Evolutionary conservation across 92 coral and sea anemone species (phyloP).

Genomic region (Paramuricea clavata): DNA sequence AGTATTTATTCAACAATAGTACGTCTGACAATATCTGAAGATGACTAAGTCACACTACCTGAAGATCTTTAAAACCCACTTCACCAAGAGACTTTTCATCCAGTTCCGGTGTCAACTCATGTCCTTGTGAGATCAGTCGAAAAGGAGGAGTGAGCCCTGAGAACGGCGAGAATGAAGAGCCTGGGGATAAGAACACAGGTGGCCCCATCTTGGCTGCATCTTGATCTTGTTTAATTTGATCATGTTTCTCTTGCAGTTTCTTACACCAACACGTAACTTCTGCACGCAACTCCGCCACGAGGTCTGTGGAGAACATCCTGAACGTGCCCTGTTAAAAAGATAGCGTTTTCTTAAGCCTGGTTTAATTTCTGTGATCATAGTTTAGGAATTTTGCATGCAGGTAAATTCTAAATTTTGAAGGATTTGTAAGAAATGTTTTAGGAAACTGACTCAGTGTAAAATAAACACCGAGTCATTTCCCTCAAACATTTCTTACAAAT

Average conservation of each 20-base stretch:
- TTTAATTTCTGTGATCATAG: too few relatives aligned
- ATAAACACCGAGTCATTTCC: too few relatives aligned
- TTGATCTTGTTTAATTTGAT: constrained; percentile 66
- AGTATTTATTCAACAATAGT: too few relatives aligned
- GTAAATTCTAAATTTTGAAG: too few relatives aligned
- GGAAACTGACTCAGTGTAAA: too few relatives aligned
- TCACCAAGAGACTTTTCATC: constrained; percentile 97
- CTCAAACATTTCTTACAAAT: too few relatives aligned
- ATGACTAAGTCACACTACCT: constrained; percentile 60
- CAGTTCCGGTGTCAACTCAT: constrained; percentile 94
- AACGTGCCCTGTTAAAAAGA: constrained; percentile 82
- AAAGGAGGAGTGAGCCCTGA: constrained; percentile 95
- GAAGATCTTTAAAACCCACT: constrained; percentile 97
- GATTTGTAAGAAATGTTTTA: too few relatives aligned
- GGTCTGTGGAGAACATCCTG: constrained; percentile 95
- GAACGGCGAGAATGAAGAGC: constrained; percentile 76
- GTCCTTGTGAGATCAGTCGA: constrained; percentile 97
- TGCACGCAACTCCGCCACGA: constrained; percentile 95
- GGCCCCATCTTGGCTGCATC: constrained; percentile 46
- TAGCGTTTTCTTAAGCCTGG: background rate
- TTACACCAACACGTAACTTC: constrained; percentile 98
- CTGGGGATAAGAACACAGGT: constrained; percentile 76
- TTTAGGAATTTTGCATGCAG: too few relatives aligned
- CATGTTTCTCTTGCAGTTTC: constrained; percentile 84
- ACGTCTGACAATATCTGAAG: too few relatives aligned